A percentile compares a stretch with the other conserved stretches of the same genome.
phyloP scores from a whole-genome alignment of 2,888 invertebrate species.

The Morpho achilles region DNA sequence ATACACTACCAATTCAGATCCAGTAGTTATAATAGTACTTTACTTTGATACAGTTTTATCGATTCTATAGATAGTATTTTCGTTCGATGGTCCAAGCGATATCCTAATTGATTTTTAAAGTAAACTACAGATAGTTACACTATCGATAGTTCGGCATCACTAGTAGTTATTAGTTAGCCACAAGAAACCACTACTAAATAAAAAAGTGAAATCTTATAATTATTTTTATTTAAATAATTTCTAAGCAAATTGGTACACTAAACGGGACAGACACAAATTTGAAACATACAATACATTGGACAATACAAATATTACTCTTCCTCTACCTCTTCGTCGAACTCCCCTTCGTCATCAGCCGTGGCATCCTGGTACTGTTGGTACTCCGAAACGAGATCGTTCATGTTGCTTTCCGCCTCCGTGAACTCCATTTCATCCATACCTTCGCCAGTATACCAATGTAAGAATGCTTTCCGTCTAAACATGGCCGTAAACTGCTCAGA shows the following conservation, averaged over 20 bases:
- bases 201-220: not conserved
- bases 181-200: too few species aligned
- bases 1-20: too few species aligned
- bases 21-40: too few species aligned
- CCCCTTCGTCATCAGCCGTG: conserved; percentile 89
- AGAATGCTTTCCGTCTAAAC: conserved; percentile 91
- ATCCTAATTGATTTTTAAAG: too few species aligned
- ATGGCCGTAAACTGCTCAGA: conserved; percentile 84
- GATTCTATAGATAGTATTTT: too few species aligned
- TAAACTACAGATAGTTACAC: too few species aligned
- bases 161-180: too few species aligned
- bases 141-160: too few species aligned
- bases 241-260: conserved; percentile 12
- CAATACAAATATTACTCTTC: conserved; percentile 53
- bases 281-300: conserved; percentile 12
- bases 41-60: too few species aligned
- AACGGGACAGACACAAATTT: conserved; percentile 10
- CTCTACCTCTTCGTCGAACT: conserved; percentile 83
- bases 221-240: conserved; percentile 14
- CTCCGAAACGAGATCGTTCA: conserved; percentile 87
- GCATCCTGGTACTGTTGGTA: conserved; percentile 96
- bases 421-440: too few species aligned
- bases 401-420: too few species aligned
- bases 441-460: conserved; percentile 80
- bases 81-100: too few species aligned